Conservation (phyloP, 1,140 invertebrate genomes). For the Ganaspis sp. region DNA sequence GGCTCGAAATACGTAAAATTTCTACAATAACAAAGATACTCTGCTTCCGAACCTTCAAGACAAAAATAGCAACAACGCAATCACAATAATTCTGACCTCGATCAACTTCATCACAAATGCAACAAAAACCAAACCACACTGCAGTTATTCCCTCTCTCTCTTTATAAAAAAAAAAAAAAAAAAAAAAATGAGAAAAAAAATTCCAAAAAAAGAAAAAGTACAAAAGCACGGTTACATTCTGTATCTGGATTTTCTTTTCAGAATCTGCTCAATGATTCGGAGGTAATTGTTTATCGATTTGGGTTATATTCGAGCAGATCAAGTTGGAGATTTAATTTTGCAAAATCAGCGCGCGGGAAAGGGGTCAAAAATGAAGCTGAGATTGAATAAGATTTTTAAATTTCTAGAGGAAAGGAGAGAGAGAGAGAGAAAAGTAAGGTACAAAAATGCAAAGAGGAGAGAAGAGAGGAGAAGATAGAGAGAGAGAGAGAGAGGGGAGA, state of each 20-base stretch:
- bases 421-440: not conserved
- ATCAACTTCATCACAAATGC: not conserved
- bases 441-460: not conserved
- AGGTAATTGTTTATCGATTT: constrained; percentile 29
- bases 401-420: constrained; percentile 31
- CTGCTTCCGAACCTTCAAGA: constrained; percentile 7
- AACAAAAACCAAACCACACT: not conserved
- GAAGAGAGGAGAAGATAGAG: constrained; percentile 31
- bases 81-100: constrained; percentile 23
- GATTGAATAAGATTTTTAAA: constrained; percentile 13
- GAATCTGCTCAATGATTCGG: constrained; percentile 3
- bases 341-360: constrained; percentile 36
- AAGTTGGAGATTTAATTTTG: constrained; percentile 29
- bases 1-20: not conserved
- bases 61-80: constrained; percentile 16
- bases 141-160: not conserved
- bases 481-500: too few relatives aligned
- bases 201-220: not conserved
- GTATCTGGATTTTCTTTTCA: not conserved
- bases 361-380: constrained; percentile 42
- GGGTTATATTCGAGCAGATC: constrained; percentile 4
- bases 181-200: too few relatives aligned
- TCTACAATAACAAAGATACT: not conserved
- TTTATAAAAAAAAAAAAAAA: not conserved
- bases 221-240: not conserved